Base-by-base conservation (phyloP, 2,888 invertebrate species). In the Drosophila neutralis region DNA sequence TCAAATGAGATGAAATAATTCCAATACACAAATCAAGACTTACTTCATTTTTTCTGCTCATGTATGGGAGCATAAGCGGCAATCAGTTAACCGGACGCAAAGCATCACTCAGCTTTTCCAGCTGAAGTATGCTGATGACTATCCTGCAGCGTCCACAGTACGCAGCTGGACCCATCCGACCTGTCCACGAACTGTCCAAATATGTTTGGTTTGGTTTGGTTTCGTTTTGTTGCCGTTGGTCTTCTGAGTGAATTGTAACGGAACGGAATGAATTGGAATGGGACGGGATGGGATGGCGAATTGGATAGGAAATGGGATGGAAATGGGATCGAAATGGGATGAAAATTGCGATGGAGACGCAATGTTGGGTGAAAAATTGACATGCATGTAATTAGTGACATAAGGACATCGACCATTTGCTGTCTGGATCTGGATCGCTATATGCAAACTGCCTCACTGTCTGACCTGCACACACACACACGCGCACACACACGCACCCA, bases 351-450 rank as follows among this genome's bases (percentile, higher is more conserved):
- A 21, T 56, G 38, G 33, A 33, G 69, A 59, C 67, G 66, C 88
- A 80, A 78, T 89, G 90, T 87, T 89, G 90, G 83, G 83, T 75
- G 86, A 89, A 89, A 89, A 87, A 87, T 87, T 89, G 90, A 89
- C 86, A 87, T 89, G 82, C 91, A 90, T 90, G 86, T 87, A 87
- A 87, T 87, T 87, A 87, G 86, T 90, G 77, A 76, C 90, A 89
- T 77, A 83, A 80, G 89, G 89, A 82, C 80, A 66, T 64, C 69
- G 27, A 24, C 27, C 36, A 54, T 36, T 54, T 54, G 31, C 62
- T 60, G 66, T 65, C 73, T 62, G 59, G 21, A 36, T 58, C 31
- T 57, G 57, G 51, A 74, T 73, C n/a, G 40, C 42, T 27, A 35
- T 66, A 48, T 71, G 21, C 21, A 45, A 45, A 45, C 45, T 15